Conservation (phyloP, 2,113 vertebrate species). For the Morone saxatilis region DNA sequence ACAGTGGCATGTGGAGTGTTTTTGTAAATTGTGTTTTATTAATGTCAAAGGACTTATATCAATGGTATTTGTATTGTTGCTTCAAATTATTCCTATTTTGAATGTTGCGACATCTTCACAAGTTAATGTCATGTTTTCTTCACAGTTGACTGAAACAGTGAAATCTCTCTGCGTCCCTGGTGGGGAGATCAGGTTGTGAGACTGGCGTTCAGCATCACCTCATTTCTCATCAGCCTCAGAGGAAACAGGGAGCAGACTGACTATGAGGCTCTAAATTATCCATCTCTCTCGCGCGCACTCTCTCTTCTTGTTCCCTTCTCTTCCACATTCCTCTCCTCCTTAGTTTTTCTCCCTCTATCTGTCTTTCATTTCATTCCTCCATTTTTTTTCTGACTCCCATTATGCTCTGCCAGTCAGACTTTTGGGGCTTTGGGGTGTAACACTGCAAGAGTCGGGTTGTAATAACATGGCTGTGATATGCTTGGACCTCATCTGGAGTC, state of each 20-base stretch:
- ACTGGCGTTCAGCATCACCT: constrained; percentile 66
- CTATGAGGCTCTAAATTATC: constrained; percentile 60
- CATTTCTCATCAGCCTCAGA: constrained; percentile 68
- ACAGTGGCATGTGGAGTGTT: neutral
- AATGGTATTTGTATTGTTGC: constrained; percentile 11
- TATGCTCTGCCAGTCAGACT: constrained; percentile 69
- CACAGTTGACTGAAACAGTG: constrained; percentile 36
- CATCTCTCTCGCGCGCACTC: neutral
- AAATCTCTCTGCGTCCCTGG: constrained; percentile 48
- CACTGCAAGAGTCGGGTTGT: constrained; percentile 63
- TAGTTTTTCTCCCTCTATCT: constrained; percentile 26
- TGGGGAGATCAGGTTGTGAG: constrained; percentile 56
- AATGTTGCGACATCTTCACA: constrained; percentile 9
- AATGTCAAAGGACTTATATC: neutral
- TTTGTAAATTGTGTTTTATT: neutral
- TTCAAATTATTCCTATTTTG: constrained; percentile 5
- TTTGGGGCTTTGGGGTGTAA: constrained; percentile 61
- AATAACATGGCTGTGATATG: constrained; percentile 79
- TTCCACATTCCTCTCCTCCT: constrained; percentile 46
- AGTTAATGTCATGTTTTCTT: constrained; percentile 11
- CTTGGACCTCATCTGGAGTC: constrained; percentile 73
- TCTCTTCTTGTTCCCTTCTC: constrained; percentile 6
- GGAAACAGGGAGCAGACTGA: constrained; percentile 54
- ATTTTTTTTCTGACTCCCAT: constrained; percentile 45
- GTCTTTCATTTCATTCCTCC: constrained; percentile 50